These are phyloP conservation scores for Gortyna flavago DNA, from an alignment of 2,888 invertebrate species.

Conservation along the genomic window DNA sequence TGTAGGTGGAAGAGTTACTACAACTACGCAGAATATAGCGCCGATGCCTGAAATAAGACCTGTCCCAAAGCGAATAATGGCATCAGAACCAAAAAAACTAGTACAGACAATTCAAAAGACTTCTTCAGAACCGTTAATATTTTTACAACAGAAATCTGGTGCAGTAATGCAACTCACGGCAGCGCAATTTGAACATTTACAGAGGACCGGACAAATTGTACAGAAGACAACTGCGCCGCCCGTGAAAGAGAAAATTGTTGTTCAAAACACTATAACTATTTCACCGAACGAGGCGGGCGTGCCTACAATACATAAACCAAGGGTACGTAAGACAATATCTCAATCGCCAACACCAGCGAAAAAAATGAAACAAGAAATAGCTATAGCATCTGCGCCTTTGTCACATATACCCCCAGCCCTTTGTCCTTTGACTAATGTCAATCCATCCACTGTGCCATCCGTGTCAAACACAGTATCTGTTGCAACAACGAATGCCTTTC, in stretches of 20 bases:
- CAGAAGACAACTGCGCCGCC: slow-evolving; percentile 77
- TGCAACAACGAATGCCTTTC: slow-evolving; percentile 71
- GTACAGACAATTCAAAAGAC: slow-evolving; percentile 82
- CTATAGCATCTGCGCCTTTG: slow-evolving; percentile 74
- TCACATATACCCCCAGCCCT: slow-evolving; percentile 70
- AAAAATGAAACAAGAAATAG: slow-evolving; percentile 80
- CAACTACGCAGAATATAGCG: slow-evolving; percentile 86
- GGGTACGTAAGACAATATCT: slow-evolving; percentile 75
- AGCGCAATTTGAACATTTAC: slow-evolving; percentile 88
- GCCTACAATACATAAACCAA: slow-evolving; percentile 74
- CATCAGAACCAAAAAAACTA: slow-evolving; percentile 82
- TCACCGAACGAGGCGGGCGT: slow-evolving; percentile 73
- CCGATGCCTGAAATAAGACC: slow-evolving; percentile 85
- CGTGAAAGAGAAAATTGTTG: slow-evolving; percentile 78
- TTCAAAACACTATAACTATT: slow-evolving; percentile 80
- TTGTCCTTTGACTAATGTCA: slow-evolving; percentile 72
- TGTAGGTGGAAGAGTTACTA: slow-evolving; percentile 85
- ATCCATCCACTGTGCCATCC: slow-evolving; percentile 69
- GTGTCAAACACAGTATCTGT: slow-evolving; percentile 73
- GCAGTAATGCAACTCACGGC: slow-evolving; percentile 87
- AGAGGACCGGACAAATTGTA: slow-evolving; percentile 86
- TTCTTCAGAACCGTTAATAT: slow-evolving; percentile 83
- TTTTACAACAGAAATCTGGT: slow-evolving; percentile 87
- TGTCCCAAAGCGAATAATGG: slow-evolving; percentile 79
- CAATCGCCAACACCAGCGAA: slow-evolving; percentile 78